Evolutionary conservation across 2,888 invertebrate species (phyloP).

Genomic region (Meta bourneti): DNA sequence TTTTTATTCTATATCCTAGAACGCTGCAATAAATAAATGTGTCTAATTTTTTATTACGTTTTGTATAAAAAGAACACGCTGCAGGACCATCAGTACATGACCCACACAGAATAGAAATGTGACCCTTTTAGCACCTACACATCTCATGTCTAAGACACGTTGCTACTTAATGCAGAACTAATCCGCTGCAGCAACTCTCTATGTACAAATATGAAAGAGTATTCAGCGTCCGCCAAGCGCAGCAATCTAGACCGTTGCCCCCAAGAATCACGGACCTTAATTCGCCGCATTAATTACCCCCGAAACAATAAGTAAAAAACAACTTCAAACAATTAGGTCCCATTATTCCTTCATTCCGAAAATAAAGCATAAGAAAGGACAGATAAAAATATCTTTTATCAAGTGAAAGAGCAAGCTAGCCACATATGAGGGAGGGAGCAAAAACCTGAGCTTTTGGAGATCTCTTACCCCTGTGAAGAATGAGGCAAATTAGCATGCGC

Average conservation of each 20-base stretch:
- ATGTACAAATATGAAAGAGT: neutral
- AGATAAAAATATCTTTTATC: slow-evolving; percentile 76
- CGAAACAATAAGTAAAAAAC: slow-evolving; percentile 64
- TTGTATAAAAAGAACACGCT: too few species aligned
- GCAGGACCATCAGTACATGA: too few species aligned
- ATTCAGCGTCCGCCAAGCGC: neutral
- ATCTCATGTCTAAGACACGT: too few species aligned
- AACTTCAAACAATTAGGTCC: slow-evolving; percentile 63
- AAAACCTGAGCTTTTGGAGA: slow-evolving; percentile 64
- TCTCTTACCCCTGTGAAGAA: slow-evolving; percentile 65
- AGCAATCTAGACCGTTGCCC: neutral
- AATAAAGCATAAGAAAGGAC: slow-evolving; percentile 67
- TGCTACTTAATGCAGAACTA: too few species aligned
- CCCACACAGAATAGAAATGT: too few species aligned
- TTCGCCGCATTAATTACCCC: slow-evolving; percentile 63
- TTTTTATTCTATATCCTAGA: too few species aligned
- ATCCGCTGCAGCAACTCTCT: neutral
- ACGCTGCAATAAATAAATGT: too few species aligned
- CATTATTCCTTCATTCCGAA: slow-evolving; percentile 70
- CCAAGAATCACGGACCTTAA: slow-evolving; percentile 51
- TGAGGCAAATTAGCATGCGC: slow-evolving; percentile 74
- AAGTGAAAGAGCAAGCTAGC: slow-evolving; percentile 47
- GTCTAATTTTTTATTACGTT: too few species aligned
- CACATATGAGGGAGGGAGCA: slow-evolving; percentile 9
- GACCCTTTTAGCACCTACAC: too few species aligned